Evolutionary conservation across 2,888 invertebrate genomes (phyloP), one percentile per base, ranked within the genome.

Genomic region (Esperia sulphurella): DNA sequence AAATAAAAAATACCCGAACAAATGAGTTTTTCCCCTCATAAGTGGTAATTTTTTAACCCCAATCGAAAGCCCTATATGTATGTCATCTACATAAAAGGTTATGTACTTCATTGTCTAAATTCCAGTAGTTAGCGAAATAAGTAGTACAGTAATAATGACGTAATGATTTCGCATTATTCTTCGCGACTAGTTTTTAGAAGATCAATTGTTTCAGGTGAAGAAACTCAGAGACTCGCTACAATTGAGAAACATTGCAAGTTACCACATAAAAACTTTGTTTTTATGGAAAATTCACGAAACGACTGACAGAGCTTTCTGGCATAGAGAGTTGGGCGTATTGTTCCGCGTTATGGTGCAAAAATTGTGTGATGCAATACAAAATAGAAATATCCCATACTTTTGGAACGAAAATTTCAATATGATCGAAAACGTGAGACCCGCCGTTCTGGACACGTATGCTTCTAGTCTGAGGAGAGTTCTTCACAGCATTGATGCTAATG

Each of bases 201-300:
- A n/a, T n/a, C n/a, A n/a, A n/a, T n/a, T n/a, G n/a, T 71, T 65
- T 10, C 64, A 86, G 86, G 58, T 86, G 1, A 86, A 92, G 79
- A 91, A 91, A 75, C 59, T 92, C 8, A 79, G 91, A 6, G 90
- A 91, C 56, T 71, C 70, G 0, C 69, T 83, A 1, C 65, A 78
- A 3, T 79, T 90, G 74, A 74, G 79, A 43, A 67, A 61, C 0
- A 81, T 92, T 37, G 87, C 90, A 0, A 92, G 92, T 53, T 92
- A 92, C 60, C 92, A 89, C 58, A 91, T 92, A 40, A 92, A 92
- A 63, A 91, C 91, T 0, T 58, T 92, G 1, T 89, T 89, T 54
- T 70, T 91, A 8, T 87, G 90, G 78, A 82, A 85, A 65, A 66
- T 81, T 1, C 59, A 74, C 4, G 63, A 68, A 2, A 64, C 58